These are phyloP conservation scores for Anthopleura xanthogrammica DNA, from an alignment of 92 coral and sea anemone genomes.

Conservation along the genomic window DNA sequence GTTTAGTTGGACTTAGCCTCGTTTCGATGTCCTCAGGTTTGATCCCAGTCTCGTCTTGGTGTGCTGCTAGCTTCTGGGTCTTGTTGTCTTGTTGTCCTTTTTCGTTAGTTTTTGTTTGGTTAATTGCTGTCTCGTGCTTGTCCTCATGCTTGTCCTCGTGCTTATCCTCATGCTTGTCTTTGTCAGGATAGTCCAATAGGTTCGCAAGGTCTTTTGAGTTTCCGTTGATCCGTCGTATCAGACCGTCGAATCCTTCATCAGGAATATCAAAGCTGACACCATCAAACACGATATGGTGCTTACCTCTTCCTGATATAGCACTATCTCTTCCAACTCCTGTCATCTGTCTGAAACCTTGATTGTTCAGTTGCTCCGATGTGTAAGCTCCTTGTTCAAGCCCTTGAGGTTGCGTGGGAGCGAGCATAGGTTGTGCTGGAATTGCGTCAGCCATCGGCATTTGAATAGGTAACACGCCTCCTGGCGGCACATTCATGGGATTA, in stretches of 20 bases:
- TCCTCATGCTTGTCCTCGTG: conserved; percentile 10
- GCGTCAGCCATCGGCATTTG: neutral
- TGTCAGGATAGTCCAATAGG: conserved; percentile 14
- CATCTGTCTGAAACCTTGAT: neutral
- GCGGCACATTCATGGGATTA: neutral
- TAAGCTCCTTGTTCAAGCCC: neutral
- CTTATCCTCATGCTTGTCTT: neutral
- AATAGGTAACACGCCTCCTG: neutral
- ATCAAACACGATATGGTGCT: conserved; percentile 60
- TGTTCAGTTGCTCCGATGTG: neutral
- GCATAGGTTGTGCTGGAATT: neutral
- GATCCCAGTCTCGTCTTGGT: conserved; percentile 14
- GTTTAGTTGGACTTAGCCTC: conserved; percentile 52
- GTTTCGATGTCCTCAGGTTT: conserved; percentile 48
- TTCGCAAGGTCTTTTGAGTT: conserved; percentile 27
- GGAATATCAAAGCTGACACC: conserved; percentile 68
- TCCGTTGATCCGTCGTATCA: conserved; percentile 42
- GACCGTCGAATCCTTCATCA: conserved; percentile 43
- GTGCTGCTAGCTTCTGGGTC: neutral
- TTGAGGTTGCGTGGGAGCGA: neutral
- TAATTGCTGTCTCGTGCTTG: neutral
- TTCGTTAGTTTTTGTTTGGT: neutral
- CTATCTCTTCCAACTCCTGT: conserved; percentile 1
- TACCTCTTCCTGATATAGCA: conserved; percentile 15
- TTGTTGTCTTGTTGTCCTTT: neutral